These are phyloP conservation scores for Scaptodrosophila latifasciaeformis DNA, from an alignment of 2,888 invertebrate species.

Conservation along the genomic window DNA sequence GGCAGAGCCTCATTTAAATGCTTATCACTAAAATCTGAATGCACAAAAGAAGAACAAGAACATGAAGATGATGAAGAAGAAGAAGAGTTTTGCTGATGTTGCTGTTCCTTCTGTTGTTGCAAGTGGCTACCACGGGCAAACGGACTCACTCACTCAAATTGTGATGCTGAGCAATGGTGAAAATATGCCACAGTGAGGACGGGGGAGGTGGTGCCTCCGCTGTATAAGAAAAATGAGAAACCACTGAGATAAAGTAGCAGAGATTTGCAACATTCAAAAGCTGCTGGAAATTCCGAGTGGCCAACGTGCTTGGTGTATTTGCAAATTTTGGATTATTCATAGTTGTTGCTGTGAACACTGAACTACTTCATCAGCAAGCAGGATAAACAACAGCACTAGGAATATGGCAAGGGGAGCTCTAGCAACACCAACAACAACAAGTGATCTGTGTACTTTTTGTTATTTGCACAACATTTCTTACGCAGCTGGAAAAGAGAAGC, in stretches of 20 bases:
- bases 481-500: slow-evolving; percentile 34
- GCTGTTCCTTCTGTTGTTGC: slow-evolving; percentile 16
- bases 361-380: not conserved
- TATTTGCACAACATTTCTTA: slow-evolving; percentile 61
- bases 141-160: slow-evolving; percentile 53
- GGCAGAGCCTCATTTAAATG: slow-evolving; percentile 66
- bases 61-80: too few relatives aligned
- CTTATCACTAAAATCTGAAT: slow-evolving; percentile 67
- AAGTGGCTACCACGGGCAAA: slow-evolving; percentile 23
- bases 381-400: slow-evolving; percentile 26
- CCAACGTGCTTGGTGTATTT: slow-evolving; percentile 46
- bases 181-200: slow-evolving; percentile 28
- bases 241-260: slow-evolving; percentile 67
- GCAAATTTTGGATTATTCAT: slow-evolving; percentile 66
- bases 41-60: slow-evolving; percentile 71
- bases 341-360: slow-evolving; percentile 43
- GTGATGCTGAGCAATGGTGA: slow-evolving; percentile 42
- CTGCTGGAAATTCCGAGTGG: slow-evolving; percentile 53
- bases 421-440: slow-evolving; percentile 23
- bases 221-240: slow-evolving; percentile 60
- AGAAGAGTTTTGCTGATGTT: too few relatives aligned
- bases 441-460: slow-evolving; percentile 13
- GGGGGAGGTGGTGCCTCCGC: slow-evolving; percentile 29
- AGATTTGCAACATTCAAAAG: slow-evolving; percentile 65
- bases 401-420: too few relatives aligned